Evolutionary conservation across 2,888 invertebrate genomes (phyloP).

Genomic region (Callimorpha dominula): DNA sequence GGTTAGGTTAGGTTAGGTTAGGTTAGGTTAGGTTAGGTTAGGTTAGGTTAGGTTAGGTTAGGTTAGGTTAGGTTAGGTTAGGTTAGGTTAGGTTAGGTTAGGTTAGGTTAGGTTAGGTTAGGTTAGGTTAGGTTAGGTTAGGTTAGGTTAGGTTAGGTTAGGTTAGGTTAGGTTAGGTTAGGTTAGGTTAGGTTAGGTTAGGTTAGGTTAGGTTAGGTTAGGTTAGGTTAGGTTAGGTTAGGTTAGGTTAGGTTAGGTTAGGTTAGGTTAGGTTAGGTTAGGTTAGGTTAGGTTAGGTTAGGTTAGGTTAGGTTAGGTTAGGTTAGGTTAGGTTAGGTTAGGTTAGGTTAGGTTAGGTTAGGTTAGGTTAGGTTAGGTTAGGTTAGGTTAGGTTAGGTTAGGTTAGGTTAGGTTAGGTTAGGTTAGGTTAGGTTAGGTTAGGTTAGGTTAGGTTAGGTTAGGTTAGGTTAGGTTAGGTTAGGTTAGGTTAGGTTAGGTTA

Average conservation of each 20-base stretch:
- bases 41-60: conserved; percentile 20
- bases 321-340: conserved; percentile 31
- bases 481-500: conserved; percentile 19
- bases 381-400: too few species aligned
- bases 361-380: too few species aligned
- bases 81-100: conserved; percentile 29
- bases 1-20: too few species aligned
- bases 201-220: too few species aligned
- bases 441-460: too few species aligned
- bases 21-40: too few species aligned
- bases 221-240: too few species aligned
- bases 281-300: conserved; percentile 24
- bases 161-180: too few species aligned
- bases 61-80: conserved; percentile 19
- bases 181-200: too few species aligned
- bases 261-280: conserved; percentile 26
- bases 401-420: too few species aligned
- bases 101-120: conserved; percentile 30
- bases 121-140: conserved; percentile 31
- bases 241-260: too few species aligned
- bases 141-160: conserved; percentile 6
- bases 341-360: conserved; percentile 24
- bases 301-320: conserved; percentile 29
- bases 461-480: conserved; percentile 20
- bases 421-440: too few species aligned